phyloP scores from a whole-genome alignment of 2,888 invertebrate genomes.

The Philhelius pedissequus region DNA sequence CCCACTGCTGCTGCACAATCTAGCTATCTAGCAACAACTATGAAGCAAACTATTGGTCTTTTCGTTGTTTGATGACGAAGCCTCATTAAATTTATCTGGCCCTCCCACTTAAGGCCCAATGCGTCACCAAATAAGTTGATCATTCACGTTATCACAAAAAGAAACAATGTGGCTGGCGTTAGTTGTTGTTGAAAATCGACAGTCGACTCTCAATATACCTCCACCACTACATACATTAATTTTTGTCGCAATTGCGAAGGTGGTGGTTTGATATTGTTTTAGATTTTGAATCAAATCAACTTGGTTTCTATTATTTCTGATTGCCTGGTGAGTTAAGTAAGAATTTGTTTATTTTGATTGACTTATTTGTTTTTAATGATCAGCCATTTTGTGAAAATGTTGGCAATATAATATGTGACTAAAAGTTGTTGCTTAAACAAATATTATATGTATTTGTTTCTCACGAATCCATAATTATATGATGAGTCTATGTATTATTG shows the following conservation, averaged over 20 bases:
- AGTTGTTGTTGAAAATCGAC: neutral
- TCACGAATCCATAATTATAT: no score
- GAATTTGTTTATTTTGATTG: constrained; percentile 1
- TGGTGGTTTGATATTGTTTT: neutral
- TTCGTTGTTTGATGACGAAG: neutral
- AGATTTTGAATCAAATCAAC: neutral
- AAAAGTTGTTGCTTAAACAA: no score
- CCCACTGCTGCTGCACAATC: neutral
- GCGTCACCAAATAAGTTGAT: neutral
- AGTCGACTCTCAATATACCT: neutral
- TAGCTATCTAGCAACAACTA: neutral
- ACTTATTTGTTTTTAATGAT: neutral
- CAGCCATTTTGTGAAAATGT: neutral
- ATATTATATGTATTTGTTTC: no score
- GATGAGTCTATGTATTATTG: no score
- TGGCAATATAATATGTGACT: neutral
- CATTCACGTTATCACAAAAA: neutral
- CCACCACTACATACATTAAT: no score
- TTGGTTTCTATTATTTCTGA: neutral
- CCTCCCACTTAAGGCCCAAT: neutral
- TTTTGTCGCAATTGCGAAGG: no score
- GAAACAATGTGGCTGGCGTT: neutral
- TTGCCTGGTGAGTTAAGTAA: constrained; percentile 3
- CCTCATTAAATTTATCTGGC: neutral
- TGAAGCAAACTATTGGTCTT: neutral